Percentiles rank a stretch among this genome's conserved stretches.
Conservation (phyloP, 30 jellyfish, hydroid and myxozoan genomes). For the Mastigias papua region DNA sequence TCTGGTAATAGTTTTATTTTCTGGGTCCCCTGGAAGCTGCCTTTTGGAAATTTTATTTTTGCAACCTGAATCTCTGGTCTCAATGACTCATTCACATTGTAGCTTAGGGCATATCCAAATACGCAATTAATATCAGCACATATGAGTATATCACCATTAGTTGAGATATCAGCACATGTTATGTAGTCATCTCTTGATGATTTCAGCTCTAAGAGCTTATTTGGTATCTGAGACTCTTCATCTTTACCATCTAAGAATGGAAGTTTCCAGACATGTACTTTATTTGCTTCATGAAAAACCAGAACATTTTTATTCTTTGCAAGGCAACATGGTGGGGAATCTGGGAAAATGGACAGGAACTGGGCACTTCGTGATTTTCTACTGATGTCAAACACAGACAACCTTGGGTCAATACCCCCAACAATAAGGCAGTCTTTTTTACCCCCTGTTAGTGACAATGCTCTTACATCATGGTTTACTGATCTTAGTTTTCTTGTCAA, state of each 20-base stretch:
- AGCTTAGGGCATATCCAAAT: slow-evolving; percentile 3
- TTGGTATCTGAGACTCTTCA: slow-evolving; percentile 6
- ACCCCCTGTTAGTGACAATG: slow-evolving; percentile 32
- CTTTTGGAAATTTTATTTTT: slow-evolving; percentile 37
- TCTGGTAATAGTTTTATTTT: slow-evolving; percentile 45
- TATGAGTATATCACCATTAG: slow-evolving; percentile 61
- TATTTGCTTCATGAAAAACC: slow-evolving; percentile 44
- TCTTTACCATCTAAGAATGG: slow-evolving; percentile 9
- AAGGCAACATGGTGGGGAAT: slow-evolving; percentile 36
- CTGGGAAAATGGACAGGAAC: slow-evolving; percentile 34
- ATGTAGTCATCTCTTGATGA: slow-evolving; percentile 43
- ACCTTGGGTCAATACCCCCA: slow-evolving; percentile 89
- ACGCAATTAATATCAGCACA: slow-evolving; percentile 50
- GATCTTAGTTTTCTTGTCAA: slow-evolving; percentile 48
- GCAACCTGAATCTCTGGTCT: slow-evolving; percentile 13
- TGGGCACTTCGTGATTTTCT: background rate
- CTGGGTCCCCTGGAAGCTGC: slow-evolving; percentile 31
- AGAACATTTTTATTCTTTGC: slow-evolving; percentile 54
- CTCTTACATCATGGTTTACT: slow-evolving; percentile 75
- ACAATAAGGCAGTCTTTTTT: slow-evolving; percentile 39
- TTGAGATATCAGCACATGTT: slow-evolving; percentile 68
- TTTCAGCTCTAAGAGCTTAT: slow-evolving; percentile 60
- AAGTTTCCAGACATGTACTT: slow-evolving; percentile 75
- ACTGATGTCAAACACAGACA: slow-evolving; percentile 19
- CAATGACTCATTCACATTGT: background rate